These are phyloP conservation scores for Lasioglossum albipes DNA, from an alignment of 1,140 invertebrate species.

Conservation along the genomic window DNA sequence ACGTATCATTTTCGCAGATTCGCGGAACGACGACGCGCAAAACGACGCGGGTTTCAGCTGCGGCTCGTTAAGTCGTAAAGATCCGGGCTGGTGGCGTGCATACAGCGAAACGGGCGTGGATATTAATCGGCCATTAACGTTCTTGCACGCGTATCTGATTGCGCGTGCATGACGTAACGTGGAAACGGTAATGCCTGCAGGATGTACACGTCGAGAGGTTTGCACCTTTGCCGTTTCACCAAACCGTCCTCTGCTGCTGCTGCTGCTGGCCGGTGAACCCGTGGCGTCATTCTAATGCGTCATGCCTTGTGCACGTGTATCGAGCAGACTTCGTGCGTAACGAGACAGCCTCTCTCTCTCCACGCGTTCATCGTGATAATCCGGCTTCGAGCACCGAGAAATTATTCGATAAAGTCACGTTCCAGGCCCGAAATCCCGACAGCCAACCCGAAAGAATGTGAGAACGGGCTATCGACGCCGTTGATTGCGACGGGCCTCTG, in stretches of 20 bases:
- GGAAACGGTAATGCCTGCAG: conserved; percentile 57
- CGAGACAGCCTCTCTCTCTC: conserved; percentile 38
- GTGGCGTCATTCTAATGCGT: conserved; percentile 60
- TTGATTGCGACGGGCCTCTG: not conserved
- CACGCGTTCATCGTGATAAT: conserved; percentile 56
- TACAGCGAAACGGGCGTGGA: not conserved
- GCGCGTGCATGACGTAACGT: conserved; percentile 43
- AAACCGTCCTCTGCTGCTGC: conserved; percentile 9
- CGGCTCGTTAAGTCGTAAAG: not conserved
- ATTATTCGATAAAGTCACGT: conserved; percentile 57
- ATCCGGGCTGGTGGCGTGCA: not conserved
- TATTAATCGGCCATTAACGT: conserved; percentile 54
- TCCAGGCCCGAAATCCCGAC: conserved; percentile 3
- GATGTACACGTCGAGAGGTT: conserved; percentile 35
- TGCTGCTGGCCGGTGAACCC: conserved; percentile 23
- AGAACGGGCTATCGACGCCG: not conserved
- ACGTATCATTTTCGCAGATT: not conserved
- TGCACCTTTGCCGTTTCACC: conserved; percentile 58
- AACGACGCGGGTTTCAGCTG: not conserved
- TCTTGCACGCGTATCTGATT: conserved; percentile 42
- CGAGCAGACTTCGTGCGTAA: conserved; percentile 57
- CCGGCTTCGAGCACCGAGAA: conserved; percentile 42
- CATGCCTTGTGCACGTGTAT: conserved; percentile 50
- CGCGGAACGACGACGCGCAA: not conserved
- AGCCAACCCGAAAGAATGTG: conserved; percentile 41